Evolutionary conservation across 2,888 invertebrate genomes (phyloP), one percentile per base, ranked within the genome.

Genomic region (Melinaea marsaeus): DNA sequence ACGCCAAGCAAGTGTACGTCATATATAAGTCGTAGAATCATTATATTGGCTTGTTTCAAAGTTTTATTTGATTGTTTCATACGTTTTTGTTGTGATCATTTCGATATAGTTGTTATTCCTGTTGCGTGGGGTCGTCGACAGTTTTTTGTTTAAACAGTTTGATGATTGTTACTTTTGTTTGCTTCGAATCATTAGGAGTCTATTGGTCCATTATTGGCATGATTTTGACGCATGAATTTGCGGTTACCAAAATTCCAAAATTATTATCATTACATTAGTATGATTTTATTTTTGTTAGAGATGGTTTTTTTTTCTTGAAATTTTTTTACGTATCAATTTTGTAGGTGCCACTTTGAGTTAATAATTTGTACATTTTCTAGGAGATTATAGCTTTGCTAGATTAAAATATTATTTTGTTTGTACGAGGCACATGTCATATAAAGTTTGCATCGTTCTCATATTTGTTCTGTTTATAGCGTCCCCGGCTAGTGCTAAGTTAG

Each of bases 1-100:
- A 96, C 95, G 86, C 93, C 95, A 82, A 93, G 94, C 88, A 97
- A 97, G 95, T 95, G 97, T 97, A 96, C 92, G 96, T 96, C 51
- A 62, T 67, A 66, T 60, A 63, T 65, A 72, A 79, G 73, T 79
- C 76, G 84, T 88, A 87, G 87, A 77, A 76, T 84, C 86, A 84
- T 81, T 88, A 86, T 85, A 82, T 80, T 79, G 79, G 88, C 88
- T 90, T 88, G 80, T 83, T 88, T 79, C 61, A 58, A 69, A 62
- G 69, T 69, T 70, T 67, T 70, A 59, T 72, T 71, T 72, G 60
- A 62, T 74, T 69, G 65, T 71, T 62, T 74, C 69, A 70, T 71
- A 64, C 61, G 62, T 62, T 72, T 70, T 68, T 70, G 67, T 69
- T 69, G 62, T 65, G 63, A 61, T 74, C 68, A 65, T 71, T 71